Evolutionary conservation across 2,888 invertebrate species (phyloP), one percentile per base, ranked within the genome.

Genomic region (Axea sp.): DNA sequence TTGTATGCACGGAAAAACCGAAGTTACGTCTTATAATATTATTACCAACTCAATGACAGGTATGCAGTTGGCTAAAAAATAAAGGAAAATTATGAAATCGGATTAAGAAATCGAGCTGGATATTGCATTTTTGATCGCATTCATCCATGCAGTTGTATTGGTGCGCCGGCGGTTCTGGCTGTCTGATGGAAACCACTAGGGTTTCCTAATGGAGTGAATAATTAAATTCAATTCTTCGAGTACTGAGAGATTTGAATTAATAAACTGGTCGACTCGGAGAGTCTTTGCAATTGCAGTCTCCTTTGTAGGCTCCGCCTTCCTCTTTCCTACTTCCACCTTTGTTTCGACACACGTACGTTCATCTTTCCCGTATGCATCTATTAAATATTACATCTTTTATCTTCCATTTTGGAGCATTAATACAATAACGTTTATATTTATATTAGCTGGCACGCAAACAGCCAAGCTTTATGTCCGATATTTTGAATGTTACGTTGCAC

Each of bases 201-300:
- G 78, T 83, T 83, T 84, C 81, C 83, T 84, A 83, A 85, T 85
- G 83, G 82, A 83, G 81, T 87, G 86, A 86, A 87, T 87, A 86
- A 87, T 87, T 87, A 87, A 87, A 87, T 87, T 87, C 87, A 87
- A 87, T 87, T 86, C 87, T 87, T 87, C 86, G 84, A 86, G 86
- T 86, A 87, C 86, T 84, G 85, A 85, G 83, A 84, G 84, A 84
- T 82, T 83, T 87, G 83, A 86, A 86, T 85, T 86, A 86, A 87
- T 86, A 82, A 87, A 78, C 79, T 74, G 69, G 77, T 79, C 76
- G 78, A 77, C 78, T 77, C 75, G 76, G 77, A 76, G 79, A 81
- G 79, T 81, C 77, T 78, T 80, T 72, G 76, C 76, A 76, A 80
- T 80, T 77, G 76, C 75, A 74, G 65, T 64, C 73, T 76, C 76